Evolutionary conservation across 2,888 invertebrate genomes (phyloP).

Genomic region (Morpho deidamia): DNA sequence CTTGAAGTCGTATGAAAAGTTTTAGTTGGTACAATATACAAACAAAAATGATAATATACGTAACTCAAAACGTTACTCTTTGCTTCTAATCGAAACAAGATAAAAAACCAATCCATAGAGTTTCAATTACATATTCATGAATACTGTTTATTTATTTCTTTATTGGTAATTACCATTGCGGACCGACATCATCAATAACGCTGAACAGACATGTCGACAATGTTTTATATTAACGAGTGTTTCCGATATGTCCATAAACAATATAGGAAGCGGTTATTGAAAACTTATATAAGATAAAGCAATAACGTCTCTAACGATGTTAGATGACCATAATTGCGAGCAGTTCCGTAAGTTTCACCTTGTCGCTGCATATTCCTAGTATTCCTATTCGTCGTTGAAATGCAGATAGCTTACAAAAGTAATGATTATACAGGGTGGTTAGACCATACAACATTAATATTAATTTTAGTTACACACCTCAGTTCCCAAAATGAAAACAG

Average conservation of each 20-base stretch:
- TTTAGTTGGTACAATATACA: too few relatives aligned
- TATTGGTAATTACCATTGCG: too few relatives aligned
- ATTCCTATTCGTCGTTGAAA: background rate
- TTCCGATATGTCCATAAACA: conserved; percentile 57
- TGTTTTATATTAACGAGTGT: conserved; percentile 18
- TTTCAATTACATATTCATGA: background rate
- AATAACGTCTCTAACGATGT: conserved; percentile 8
- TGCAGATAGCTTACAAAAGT: background rate
- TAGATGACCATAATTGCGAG: conserved; percentile 8
- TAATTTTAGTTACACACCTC: too few relatives aligned
- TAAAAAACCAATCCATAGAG: background rate
- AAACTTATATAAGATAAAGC: conserved; percentile 25
- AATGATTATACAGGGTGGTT: too few relatives aligned
- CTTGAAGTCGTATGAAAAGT: too few relatives aligned
- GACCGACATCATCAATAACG: background rate
- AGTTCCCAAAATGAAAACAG: too few relatives aligned
- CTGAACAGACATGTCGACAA: conserved; percentile 10
- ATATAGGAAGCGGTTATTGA: conserved; percentile 39
- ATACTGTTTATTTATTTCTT: too few relatives aligned
- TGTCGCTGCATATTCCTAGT: background rate
- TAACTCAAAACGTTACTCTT: too few relatives aligned
- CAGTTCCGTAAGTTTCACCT: conserved; percentile 24
- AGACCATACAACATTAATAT: too few relatives aligned
- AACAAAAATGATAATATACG: too few relatives aligned
- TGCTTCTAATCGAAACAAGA: too few relatives aligned